These are phyloP conservation scores for Myotis myotis DNA, from an alignment of 2,797 vertebrate species.

Conservation along the genomic window DNA sequence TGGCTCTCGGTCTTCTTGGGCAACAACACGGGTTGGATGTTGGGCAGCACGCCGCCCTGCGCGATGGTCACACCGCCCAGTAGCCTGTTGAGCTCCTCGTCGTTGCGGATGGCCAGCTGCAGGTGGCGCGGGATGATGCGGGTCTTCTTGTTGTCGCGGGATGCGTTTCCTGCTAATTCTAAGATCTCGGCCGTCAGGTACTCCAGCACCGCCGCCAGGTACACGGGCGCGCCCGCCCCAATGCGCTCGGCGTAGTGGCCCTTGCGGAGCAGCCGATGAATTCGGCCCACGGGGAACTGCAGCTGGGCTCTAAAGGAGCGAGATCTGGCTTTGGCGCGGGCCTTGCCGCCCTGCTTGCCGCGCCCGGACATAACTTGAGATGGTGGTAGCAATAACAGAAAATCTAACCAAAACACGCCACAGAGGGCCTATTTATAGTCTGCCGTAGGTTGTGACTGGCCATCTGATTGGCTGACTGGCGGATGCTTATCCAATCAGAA, in stretches of 20 bases:
- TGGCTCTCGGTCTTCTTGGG: slow-evolving; percentile 34
- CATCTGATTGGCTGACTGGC: slow-evolving; percentile 37
- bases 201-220: background rate
- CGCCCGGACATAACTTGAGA: rapidly evolving
- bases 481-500: slow-evolving; percentile 32
- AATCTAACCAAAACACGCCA: rapidly evolving
- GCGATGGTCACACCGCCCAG: background rate
- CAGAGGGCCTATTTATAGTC: slow-evolving; percentile 41
- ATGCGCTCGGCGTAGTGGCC: rapidly evolving
- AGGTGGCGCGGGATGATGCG: background rate
- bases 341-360: rapidly evolving
- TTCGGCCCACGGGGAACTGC: background rate
- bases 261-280: rapidly evolving
- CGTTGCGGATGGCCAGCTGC: slow-evolving; percentile 40
- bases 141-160: background rate
- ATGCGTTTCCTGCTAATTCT: background rate
- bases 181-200: background rate
- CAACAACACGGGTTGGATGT: background rate
- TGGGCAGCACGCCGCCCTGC: background rate
- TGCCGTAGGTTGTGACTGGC: too few species aligned
- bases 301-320: background rate
- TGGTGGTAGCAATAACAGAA: rapidly evolving
- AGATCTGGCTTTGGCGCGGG: rapidly evolving
- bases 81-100: slow-evolving; percentile 58
- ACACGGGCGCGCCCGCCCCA: rapidly evolving